Evolutionary conservation across 2,113 vertebrate species (phyloP).

Genomic region (Zootoca vivipara): DNA sequence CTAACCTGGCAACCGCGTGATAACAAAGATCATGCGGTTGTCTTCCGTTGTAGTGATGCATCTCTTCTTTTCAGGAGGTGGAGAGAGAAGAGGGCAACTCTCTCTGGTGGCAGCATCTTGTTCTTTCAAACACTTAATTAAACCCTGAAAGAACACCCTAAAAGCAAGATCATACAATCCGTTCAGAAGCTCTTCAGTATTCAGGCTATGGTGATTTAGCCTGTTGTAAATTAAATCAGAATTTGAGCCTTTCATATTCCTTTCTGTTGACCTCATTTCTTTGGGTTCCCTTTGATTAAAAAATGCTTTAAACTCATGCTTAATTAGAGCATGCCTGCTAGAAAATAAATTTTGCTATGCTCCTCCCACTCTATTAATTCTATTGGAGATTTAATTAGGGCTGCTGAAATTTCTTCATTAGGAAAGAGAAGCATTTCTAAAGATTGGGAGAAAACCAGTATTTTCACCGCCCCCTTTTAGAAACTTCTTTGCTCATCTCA

Average conservation of each 20-base stretch:
- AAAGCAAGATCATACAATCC: not conserved
- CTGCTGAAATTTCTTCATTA: conserved; percentile 8
- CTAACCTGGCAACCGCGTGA: too few species aligned
- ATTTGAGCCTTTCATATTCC: conserved; percentile 29
- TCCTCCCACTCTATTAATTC: conserved; percentile 17
- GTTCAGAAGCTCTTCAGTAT: not conserved
- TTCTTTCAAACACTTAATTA: not conserved
- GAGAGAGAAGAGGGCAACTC: not conserved
- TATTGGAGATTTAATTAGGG: conserved; percentile 2
- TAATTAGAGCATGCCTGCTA: not conserved
- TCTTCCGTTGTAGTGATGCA: too few species aligned
- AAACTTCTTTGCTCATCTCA: not conserved
- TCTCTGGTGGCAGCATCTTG: not conserved
- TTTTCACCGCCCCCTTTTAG: not conserved
- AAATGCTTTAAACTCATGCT: not conserved
- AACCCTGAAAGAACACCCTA: not conserved
- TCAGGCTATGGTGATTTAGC: not conserved
- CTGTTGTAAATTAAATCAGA: not conserved
- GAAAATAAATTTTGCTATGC: conserved; percentile 11
- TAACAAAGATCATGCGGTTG: too few species aligned
- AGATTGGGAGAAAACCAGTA: not conserved
- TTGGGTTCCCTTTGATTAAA: conserved; percentile 16
- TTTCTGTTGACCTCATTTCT: conserved; percentile 25
- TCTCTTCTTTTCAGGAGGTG: too few species aligned
- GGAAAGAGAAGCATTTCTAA: not conserved